Percentiles rank a stretch among this genome's conserved stretches.
These are phyloP conservation scores for Onychorhynchus coronatus DNA, from an alignment of 2,113 vertebrate species.

Conservation along the genomic window DNA sequence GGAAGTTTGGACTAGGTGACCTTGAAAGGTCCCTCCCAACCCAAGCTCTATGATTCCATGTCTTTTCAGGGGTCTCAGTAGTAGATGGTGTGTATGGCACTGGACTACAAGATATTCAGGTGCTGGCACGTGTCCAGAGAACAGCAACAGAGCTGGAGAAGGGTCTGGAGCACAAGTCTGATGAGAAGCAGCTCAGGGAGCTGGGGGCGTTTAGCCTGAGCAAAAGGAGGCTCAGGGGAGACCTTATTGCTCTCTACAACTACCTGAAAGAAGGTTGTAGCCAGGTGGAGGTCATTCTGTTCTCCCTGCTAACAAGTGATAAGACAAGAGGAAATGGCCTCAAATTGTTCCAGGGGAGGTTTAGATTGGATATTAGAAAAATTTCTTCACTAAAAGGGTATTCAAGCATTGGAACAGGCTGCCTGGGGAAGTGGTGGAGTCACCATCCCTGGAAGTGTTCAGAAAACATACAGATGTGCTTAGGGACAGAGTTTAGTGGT, in stretches of 20 bases:
- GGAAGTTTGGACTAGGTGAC: not conserved
- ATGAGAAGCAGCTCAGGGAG: not conserved
- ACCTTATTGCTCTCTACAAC: not conserved
- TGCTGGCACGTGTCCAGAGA: not conserved
- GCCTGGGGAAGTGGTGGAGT: not conserved
- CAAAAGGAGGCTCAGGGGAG: not conserved
- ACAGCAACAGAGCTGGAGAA: accelerated
- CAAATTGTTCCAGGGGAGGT: not conserved
- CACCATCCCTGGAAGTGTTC: not conserved
- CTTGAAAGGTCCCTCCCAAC: not conserved
- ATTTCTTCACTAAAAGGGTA: not conserved
- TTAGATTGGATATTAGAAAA: not conserved
- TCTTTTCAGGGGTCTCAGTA: not conserved
- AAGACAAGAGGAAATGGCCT: not conserved
- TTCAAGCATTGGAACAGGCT: not conserved
- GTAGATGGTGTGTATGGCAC: not conserved
- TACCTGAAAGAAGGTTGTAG: not conserved
- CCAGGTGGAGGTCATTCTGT: not conserved
- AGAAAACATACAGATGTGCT: not conserved
- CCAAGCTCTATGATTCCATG: not conserved
- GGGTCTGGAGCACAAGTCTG: not conserved
- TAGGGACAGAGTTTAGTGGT: not conserved
- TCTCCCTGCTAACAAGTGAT: not conserved
- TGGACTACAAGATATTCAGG: not conserved
- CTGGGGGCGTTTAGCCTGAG: not conserved